Percentiles rank a stretch among this genome's conserved stretches.
phyloP scores from a whole-genome alignment of 2,888 invertebrate species.

The Lithophane socia region DNA sequence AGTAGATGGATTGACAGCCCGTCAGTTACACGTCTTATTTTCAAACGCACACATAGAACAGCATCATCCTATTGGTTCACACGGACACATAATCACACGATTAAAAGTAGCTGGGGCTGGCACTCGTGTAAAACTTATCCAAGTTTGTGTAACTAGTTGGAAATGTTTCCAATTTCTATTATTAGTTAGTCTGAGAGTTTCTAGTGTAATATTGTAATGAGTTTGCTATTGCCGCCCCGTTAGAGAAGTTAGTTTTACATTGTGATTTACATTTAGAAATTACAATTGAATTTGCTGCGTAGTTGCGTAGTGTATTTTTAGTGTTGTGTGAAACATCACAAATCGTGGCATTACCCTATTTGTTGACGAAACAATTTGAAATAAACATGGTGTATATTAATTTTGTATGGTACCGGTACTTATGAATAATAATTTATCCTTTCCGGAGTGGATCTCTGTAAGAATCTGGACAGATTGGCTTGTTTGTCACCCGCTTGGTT shows the following conservation, averaged over 20 bases:
- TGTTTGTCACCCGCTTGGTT: background rate
- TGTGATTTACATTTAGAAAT: conserved; percentile 46
- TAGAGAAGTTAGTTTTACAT: conserved; percentile 53
- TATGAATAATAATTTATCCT: conserved; percentile 1
- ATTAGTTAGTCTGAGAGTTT: conserved; percentile 55
- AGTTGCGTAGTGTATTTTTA: conserved; percentile 17
- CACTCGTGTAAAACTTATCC: conserved; percentile 26
- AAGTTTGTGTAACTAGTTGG: conserved; percentile 53
- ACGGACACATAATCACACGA: conserved; percentile 13
- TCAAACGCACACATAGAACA: conserved; percentile 30
- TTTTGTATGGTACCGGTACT: background rate
- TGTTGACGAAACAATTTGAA: background rate
- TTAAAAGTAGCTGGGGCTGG: conserved; percentile 38
- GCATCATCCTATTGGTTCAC: conserved; percentile 9
- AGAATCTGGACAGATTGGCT: background rate
- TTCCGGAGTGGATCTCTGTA: background rate
- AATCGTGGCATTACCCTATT: background rate
- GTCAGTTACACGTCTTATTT: conserved; percentile 21
- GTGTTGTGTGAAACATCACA: conserved; percentile 20
- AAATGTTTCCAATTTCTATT: conserved; percentile 60
- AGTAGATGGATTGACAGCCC: conserved; percentile 46
- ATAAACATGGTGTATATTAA: background rate
- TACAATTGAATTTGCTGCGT: conserved; percentile 29
- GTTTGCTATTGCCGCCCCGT: conserved; percentile 43
- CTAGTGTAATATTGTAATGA: conserved; percentile 59